phyloP scores from a whole-genome alignment of 1,140 invertebrate genomes.

The Samia ricini region DNA sequence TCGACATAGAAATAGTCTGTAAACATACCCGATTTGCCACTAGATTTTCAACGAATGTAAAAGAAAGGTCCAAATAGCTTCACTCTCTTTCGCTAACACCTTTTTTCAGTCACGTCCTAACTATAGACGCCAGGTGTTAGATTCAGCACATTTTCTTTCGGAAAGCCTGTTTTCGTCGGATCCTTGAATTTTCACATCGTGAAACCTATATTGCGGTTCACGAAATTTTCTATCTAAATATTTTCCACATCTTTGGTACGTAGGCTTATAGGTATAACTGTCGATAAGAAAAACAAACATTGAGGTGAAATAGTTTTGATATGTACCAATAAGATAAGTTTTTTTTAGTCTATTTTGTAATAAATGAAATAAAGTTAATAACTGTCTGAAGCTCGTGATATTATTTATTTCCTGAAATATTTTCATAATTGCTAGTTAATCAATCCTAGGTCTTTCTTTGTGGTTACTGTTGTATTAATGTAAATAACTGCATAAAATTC shows the following conservation, averaged over 20 bases:
- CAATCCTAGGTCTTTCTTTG: too few relatives aligned
- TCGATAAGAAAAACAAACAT: background rate
- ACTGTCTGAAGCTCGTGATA: too few relatives aligned
- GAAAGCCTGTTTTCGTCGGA: background rate
- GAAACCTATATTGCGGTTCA: background rate
- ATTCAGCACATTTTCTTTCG: background rate
- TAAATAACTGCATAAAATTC: too few relatives aligned
- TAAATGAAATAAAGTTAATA: too few relatives aligned
- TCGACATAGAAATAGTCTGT: background rate
- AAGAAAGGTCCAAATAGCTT: background rate
- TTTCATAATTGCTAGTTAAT: too few relatives aligned
- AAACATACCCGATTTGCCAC: background rate
- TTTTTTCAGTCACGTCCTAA: background rate
- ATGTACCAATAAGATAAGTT: too few relatives aligned
- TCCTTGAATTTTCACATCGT: background rate
- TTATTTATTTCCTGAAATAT: too few relatives aligned
- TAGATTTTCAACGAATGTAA: background rate
- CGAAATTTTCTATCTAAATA: background rate
- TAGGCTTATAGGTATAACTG: background rate
- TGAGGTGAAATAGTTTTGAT: background rate
- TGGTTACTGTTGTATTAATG: too few relatives aligned
- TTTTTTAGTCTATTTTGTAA: too few relatives aligned
- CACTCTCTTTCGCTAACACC: background rate
- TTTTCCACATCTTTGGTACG: background rate
- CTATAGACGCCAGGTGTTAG: background rate